Base-by-base conservation (phyloP, 2,888 invertebrate genomes). In the Mycalesis mineus region DNA sequence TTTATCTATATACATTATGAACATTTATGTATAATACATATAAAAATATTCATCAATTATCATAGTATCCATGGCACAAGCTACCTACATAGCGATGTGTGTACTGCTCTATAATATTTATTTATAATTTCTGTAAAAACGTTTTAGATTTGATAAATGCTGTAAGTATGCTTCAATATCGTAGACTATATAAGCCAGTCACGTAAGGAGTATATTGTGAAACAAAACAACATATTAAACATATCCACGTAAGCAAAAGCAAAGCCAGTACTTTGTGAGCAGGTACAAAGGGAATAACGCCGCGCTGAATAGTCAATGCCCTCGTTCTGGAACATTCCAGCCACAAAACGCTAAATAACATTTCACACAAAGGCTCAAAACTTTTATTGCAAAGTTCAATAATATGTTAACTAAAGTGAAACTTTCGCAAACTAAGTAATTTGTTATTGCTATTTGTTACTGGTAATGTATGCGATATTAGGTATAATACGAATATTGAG, bases 271-370 rank as follows among this genome's bases (percentile, higher is more conserved):
- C 47, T 47, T 33, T 47, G 31, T 33, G 33, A 31, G 15, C 7
- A 9, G 33, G 15, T 33, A 31, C 47, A 47, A 47, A 47, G 33
- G 47, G 47, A 15, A 47, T 47, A 33, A 7, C 47, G 11, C 15
- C 9, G 29, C 47, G 15, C 14, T 47, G 47, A 47, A 47, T 47
- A 33, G 47, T 47, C 33, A 33, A 33, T 45, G 8, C 45, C 31
- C 14, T 9, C 31, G 14, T 33, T 31, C 14, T 47, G 47, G 13
- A 47, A 14, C 14, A 47, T 33, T 47, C 33, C 15, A 11, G 14
- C 33, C 33, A 47, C 47, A 15, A 31, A 31, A 47, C 31, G 11
- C 47, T 31, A 33, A 47, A 33, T 47, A 31, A 31, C 31, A 33
- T 33, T 33, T 15, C 11, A 15, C 11, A 17, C 14, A 33, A 31